Conservation (phyloP, 1,140 invertebrate species). For the Drosophila tsacasi region DNA sequence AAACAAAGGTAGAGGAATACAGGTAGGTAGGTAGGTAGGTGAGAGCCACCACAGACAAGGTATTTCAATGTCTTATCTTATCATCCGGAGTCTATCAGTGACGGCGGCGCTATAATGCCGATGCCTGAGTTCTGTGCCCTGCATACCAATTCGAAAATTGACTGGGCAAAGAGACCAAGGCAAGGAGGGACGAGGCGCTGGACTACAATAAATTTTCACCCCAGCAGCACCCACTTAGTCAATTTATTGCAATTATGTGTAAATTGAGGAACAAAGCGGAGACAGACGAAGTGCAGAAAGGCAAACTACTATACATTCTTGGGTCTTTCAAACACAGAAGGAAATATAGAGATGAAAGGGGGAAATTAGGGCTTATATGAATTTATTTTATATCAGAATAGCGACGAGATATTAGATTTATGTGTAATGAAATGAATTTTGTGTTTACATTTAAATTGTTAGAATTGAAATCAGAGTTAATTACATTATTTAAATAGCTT, state of each 20-base stretch:
- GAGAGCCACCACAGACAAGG: conserved; percentile 5
- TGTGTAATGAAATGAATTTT: too few species aligned
- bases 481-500: background rate
- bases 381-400: background rate
- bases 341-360: background rate
- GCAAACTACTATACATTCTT: conserved; percentile 14
- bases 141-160: conserved; percentile 40
- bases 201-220: conserved; percentile 48
- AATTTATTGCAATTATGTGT: conserved; percentile 83
- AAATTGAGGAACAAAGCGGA: conserved; percentile 77
- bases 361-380: background rate
- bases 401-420: too few species aligned
- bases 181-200: background rate
- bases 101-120: conserved; percentile 1
- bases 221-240: conserved; percentile 46
- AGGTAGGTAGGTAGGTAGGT: background rate
- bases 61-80: conserved; percentile 66
- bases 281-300: conserved; percentile 50
- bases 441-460: background rate
- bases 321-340: background rate
- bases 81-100: conserved; percentile 54
- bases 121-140: conserved; percentile 31
- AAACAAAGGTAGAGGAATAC: conserved; percentile 19
- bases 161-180: background rate
- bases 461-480: background rate